Evolutionary conservation across 2,113 vertebrate genomes (phyloP), one percentile per base, ranked within the genome.

Genomic region (Vimba vimba): DNA sequence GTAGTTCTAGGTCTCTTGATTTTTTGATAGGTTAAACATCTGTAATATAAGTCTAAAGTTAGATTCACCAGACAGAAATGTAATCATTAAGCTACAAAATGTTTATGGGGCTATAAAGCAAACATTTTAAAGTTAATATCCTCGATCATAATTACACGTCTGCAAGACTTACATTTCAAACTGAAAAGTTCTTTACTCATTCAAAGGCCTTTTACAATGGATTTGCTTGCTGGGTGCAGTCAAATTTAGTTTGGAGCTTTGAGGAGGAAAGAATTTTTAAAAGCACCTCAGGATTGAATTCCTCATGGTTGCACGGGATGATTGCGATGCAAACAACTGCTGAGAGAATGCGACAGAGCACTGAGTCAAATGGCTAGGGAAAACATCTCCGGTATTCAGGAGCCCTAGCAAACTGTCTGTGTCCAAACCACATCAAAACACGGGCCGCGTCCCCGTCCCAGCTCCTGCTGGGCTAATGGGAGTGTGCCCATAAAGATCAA

Each of bases 391-490:
- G 74, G 77, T 59, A 88, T 89, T 87, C 87, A 80, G 21, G 57
- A 87, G 43, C 25, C 57, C 11, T n/a, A 27, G 84, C 81, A 52
- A 69, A 82, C 81, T 78, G 84, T 78, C 79, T 80, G 19, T 60
- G 69, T 77, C 30, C 71, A 59, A 87, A 76, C 87, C 85, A 91
- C 88, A 90, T 89, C 83, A 90, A 91, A 87, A 76, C 85, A 4
- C 0, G 11, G 11, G 17, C 62, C 8, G 3, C 17, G 1, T 71
- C 85, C 21, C 69, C 17, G 60, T 78, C 68, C 78, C 76, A 3
- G 30, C 76, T 60, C 85, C 80, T 85, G 79, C 83, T 79, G 84
- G 55, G 85, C n/a, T 89, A 68, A 82, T 83, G 80, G 84, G 73
- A 50, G 27, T 30, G 33, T 15, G 50, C 27, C 83, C 71, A 47